These are phyloP conservation scores for Trachemys scripta DNA, from an alignment of 2,113 vertebrate genomes.

Conservation along the genomic window DNA sequence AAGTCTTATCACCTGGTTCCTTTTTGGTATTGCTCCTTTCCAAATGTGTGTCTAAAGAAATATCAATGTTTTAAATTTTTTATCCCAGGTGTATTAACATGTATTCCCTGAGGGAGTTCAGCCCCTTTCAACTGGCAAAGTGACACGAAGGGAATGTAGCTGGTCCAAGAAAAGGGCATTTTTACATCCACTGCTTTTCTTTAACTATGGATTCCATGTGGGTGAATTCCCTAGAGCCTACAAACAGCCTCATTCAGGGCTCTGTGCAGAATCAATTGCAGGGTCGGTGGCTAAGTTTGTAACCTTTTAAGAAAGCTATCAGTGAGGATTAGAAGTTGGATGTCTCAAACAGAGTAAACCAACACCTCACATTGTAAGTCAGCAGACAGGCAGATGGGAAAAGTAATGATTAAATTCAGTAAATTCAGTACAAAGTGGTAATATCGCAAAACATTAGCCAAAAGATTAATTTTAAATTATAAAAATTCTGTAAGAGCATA, in stretches of 20 bases:
- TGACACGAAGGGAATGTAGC: background rate
- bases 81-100: background rate
- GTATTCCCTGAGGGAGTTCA: background rate
- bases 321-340: background rate
- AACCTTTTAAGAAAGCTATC: background rate
- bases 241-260: background rate
- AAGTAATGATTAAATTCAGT: constrained; percentile 5
- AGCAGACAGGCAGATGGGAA: constrained; percentile 33
- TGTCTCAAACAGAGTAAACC: constrained; percentile 2
- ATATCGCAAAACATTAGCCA: too few species aligned
- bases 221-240: background rate
- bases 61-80: background rate
- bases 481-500: too few species aligned
- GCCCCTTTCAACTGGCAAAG: background rate
- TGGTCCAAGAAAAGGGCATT: background rate
- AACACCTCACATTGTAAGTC: constrained; percentile 3
- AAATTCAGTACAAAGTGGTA: too few species aligned
- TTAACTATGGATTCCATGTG: background rate
- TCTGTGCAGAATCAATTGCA: background rate
- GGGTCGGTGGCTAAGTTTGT: background rate
- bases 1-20: constrained; percentile 19
- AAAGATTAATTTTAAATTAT: too few species aligned
- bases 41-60: background rate
- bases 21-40: constrained; percentile 17
- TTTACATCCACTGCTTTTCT: background rate